A percentile compares a stretch with the other conserved stretches of the same genome.
Evolutionary conservation across 2,888 invertebrate genomes (phyloP).

Genomic region (Zonitis immaculata): DNA sequence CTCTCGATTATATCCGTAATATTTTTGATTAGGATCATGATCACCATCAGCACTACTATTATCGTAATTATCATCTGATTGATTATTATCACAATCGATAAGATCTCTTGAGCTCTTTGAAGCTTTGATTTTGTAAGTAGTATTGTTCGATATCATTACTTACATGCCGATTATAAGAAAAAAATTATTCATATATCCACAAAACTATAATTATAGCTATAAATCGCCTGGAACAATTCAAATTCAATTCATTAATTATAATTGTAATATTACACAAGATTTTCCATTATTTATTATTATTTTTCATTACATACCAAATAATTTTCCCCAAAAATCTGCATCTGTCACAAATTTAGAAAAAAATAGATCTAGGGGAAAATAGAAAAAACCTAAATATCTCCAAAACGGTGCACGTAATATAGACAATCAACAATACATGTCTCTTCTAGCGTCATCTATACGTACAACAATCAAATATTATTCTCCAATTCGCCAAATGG

Average conservation of each 20-base stretch:
- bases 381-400: no score
- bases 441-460: no score
- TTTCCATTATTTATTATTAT: not conserved
- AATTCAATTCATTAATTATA: not conserved
- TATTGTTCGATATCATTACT: constrained; percentile 65
- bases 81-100: constrained; percentile 49
- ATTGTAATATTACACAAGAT: not conserved
- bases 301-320: constrained; percentile 11
- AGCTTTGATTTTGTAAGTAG: constrained; percentile 61
- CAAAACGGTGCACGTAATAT: no score
- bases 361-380: not conserved
- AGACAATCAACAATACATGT: no score
- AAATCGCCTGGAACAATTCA: not conserved
- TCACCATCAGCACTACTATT: constrained; percentile 41
- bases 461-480: no score
- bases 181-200: constrained; percentile 14
- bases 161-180: constrained; percentile 46
- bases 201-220: not conserved
- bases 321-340: constrained; percentile 18
- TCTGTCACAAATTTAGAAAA: constrained; percentile 13
- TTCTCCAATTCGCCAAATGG: no score
- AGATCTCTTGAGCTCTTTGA: constrained; percentile 52
- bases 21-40: constrained; percentile 33
- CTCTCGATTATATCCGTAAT: constrained; percentile 30
- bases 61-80: constrained; percentile 49